A percentile compares a stretch with the other conserved stretches of the same genome.
These are phyloP conservation scores for Sarcoramphus papa DNA, from an alignment of 2,797 vertebrate genomes.

Conservation along the genomic window DNA sequence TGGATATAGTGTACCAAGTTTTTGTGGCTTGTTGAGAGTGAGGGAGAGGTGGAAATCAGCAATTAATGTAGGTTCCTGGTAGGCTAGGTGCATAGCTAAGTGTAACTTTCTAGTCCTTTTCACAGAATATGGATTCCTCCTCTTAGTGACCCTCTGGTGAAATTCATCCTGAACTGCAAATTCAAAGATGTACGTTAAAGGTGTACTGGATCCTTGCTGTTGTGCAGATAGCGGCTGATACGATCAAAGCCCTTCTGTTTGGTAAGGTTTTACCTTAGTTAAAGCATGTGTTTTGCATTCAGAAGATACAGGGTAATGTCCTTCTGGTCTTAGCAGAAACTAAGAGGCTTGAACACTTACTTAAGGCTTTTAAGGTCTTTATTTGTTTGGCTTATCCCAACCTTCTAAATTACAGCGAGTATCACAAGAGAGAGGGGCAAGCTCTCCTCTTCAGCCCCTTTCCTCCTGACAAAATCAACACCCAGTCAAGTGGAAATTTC, in stretches of 20 bases:
- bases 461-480: neutral
- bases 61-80: neutral
- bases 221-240: neutral
- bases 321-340: neutral
- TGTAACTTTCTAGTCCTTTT: neutral
- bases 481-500: neutral
- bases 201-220: neutral
- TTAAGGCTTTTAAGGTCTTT: neutral
- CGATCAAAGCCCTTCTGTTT: neutral
- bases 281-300: neutral
- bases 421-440: neutral
- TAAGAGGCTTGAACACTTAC: neutral
- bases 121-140: neutral
- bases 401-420: neutral
- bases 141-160: neutral
- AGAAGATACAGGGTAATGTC: neutral
- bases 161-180: neutral
- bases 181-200: neutral
- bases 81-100: neutral
- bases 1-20: neutral
- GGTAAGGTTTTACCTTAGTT: neutral
- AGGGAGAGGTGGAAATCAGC: neutral
- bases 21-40: neutral
- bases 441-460: neutral
- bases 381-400: neutral